Evolutionary conservation across 1,140 invertebrate genomes (phyloP), one percentile per base, ranked within the genome.

Genomic region (Artemia franciscana): DNA sequence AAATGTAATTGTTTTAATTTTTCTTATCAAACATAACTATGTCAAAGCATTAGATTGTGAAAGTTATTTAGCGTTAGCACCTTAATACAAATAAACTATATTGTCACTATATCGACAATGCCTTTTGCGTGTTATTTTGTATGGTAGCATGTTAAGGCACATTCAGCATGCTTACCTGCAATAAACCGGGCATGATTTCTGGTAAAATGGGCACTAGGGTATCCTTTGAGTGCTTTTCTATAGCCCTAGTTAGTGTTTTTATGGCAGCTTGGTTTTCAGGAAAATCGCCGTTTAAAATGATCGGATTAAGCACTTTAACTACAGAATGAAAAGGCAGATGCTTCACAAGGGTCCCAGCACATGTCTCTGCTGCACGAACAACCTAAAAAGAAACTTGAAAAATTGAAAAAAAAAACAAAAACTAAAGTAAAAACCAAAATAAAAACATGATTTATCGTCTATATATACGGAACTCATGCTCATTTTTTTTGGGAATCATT

Each of bases 221-320:
- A 62, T 86, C 80, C 15, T 75, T 68, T 2, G 80, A 78, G 66
- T 82, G 76, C 58, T 82, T 78, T 70, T 86, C 83, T 26, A 87
- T 80, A 18, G 92, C 79, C 73, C 89, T 88, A 0, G 85, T 86
- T 60, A 94, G 77, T 78, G 93, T 88, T 77, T 95, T 95, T 24
- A 96, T 85, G 58, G 90, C 90, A 66, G 86, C 89, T 70, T 91
- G 79, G 69, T 90, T 89, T 64, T 85, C 79, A 0, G 91, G 90
- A 75, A 81, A 90, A 25, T 84, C 80, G 68, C 82, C 84, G 5
- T 88, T 89, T 24, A 83, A 81, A 65, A 94, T 90, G 62, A 94
- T 81, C 2, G 89, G 86, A 65, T 84, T 82, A 2, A 85, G 72
- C 26, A 84, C 75, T 59, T 80, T 75, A 26, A 85, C 78, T 63